phyloP scores from a whole-genome alignment of 2,888 invertebrate species.

The Mellilla xanthometata region DNA sequence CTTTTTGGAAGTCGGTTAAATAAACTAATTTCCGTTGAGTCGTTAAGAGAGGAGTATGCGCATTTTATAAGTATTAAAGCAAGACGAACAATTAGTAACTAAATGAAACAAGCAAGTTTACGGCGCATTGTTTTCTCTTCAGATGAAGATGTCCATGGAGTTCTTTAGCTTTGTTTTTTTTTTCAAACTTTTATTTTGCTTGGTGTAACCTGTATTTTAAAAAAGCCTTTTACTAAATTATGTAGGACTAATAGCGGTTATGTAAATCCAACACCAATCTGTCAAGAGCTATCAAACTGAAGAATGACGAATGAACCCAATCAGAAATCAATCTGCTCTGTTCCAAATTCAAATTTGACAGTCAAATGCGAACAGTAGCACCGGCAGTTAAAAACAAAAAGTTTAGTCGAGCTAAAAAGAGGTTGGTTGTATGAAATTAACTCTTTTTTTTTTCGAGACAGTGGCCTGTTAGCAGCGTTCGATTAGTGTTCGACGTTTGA shows the following conservation, averaged over 20 bases:
- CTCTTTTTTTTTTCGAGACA: constrained; percentile 15
- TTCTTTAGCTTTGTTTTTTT: no score
- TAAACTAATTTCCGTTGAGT: constrained; percentile 29
- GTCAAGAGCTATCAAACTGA: constrained; percentile 41
- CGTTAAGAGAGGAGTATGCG: constrained; percentile 25
- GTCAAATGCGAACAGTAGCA: constrained; percentile 46
- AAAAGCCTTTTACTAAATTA: no score
- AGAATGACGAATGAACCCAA: constrained; percentile 36
- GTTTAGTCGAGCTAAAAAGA: constrained; percentile 12
- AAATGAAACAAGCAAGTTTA: constrained; percentile 45
- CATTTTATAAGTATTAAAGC: constrained; percentile 22
- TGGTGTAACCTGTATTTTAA: no score
- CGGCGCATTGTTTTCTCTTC: constrained; percentile 49
- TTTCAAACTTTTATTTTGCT: no score
- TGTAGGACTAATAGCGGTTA: constrained; percentile 22
- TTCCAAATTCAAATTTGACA: constrained; percentile 63
- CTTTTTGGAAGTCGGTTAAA: constrained; percentile 11
- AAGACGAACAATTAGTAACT: constrained; percentile 61
- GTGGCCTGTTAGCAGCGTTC: constrained; percentile 47
- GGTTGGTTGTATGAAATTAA: constrained; percentile 20
- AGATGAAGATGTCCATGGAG: constrained; percentile 55
- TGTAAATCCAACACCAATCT: constrained; percentile 50
- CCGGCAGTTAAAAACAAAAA: constrained; percentile 19
- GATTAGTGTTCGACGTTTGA: constrained; percentile 68
- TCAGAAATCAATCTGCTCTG: constrained; percentile 38